phyloP scores from a whole-genome alignment of 37 sponge, comb jelly and placozoan species.

The Sycon ciliatum region DNA sequence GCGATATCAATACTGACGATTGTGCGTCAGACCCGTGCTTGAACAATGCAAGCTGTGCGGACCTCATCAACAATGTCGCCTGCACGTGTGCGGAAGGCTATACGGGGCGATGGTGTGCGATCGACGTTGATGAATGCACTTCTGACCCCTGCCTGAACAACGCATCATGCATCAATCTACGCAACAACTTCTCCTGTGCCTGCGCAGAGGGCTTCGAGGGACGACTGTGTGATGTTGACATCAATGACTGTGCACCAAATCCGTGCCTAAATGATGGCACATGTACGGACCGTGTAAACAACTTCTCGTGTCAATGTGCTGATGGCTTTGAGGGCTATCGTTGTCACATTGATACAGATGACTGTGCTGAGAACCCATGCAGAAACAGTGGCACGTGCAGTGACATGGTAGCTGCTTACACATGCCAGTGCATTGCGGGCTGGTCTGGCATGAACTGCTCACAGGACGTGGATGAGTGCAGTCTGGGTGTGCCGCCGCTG shows the following conservation, averaged over 20 bases:
- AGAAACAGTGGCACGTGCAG: no score
- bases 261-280: constrained; percentile 41
- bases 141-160: constrained; percentile 1
- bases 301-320: constrained; percentile 34
- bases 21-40: constrained; percentile 34
- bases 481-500: no score
- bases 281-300: constrained; percentile 26
- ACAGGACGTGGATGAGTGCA: no score
- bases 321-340: no score
- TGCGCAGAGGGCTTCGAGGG: constrained; percentile 20
- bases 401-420: no score
- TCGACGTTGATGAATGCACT: constrained; percentile 41
- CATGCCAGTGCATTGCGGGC: no score
- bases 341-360: no score
- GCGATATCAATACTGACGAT: constrained; percentile 48
- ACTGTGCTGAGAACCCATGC: no score
- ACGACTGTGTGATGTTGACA: constrained; percentile 11
- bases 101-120: constrained; percentile 40
- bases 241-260: constrained; percentile 18
- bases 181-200: not conserved
- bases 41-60: constrained; percentile 47
- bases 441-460: no score
- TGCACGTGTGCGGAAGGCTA: constrained; percentile 49
- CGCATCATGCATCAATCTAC: not conserved
- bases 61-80: constrained; percentile 20